Conservation (phyloP, 2,113 vertebrate genomes). For the Chamaea fasciata region DNA sequence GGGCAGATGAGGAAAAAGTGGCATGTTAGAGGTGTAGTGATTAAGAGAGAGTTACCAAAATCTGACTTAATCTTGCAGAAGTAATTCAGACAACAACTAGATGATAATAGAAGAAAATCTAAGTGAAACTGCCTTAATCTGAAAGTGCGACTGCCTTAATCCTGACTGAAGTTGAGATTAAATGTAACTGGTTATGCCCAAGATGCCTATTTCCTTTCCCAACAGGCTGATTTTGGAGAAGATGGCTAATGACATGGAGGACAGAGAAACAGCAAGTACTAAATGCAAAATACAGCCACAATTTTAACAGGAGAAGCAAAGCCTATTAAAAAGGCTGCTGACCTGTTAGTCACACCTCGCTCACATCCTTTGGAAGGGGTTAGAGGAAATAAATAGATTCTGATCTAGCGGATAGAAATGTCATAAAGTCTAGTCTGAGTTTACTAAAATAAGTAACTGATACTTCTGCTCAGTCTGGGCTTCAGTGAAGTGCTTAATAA, state of each 20-base stretch:
- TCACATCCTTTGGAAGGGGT: background rate
- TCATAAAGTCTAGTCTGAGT: background rate
- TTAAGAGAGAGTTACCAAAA: background rate
- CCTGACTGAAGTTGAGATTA: background rate
- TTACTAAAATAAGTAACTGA: background rate
- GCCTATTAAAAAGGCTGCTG: background rate
- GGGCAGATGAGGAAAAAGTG: background rate
- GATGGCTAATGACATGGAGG: background rate
- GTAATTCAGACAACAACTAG: background rate
- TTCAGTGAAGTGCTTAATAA: background rate
- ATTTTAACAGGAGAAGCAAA: background rate
- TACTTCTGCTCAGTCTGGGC: background rate
- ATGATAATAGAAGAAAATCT: background rate
- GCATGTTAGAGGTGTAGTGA: background rate
- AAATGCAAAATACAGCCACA: background rate
- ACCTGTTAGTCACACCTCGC: background rate
- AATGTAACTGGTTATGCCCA: background rate
- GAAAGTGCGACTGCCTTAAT: background rate
- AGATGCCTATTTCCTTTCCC: background rate
- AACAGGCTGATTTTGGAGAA: background rate
- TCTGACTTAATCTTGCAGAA: background rate
- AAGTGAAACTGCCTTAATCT: background rate
- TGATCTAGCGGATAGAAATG: background rate
- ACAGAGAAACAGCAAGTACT: background rate
- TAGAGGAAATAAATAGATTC: background rate